A percentile compares a stretch with the other conserved stretches of the same genome.
phyloP scores from a whole-genome alignment of 2,797 vertebrate genomes.

The Mus minutoides region DNA sequence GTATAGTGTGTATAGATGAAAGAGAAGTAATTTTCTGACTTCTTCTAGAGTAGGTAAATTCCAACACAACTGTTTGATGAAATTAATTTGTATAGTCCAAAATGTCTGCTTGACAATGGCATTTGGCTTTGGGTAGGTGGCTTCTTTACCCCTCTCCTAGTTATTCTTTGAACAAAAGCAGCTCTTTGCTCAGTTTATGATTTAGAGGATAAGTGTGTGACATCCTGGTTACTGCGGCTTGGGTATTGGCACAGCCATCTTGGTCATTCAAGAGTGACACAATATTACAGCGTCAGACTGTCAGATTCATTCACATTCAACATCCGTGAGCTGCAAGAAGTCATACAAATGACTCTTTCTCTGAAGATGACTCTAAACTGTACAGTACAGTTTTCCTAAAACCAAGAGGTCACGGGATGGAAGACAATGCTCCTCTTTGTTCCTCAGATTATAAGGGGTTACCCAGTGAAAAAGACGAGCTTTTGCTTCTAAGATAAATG shows the following conservation, averaged over 20 bases:
- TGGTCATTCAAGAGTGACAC: neutral
- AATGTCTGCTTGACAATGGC: constrained; percentile 64
- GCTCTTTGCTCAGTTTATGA: constrained; percentile 66
- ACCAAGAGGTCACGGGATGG: neutral
- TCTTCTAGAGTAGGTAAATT: constrained; percentile 65
- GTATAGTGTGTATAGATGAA: neutral
- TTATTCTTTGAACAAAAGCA: constrained; percentile 78
- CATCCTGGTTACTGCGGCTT: neutral
- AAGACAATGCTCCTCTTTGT: constrained; percentile 10
- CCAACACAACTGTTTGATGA: constrained; percentile 61
- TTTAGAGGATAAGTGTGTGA: constrained; percentile 47
- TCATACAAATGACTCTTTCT: constrained; percentile 3
- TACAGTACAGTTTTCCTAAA: constrained; percentile 53
- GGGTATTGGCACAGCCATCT: constrained; percentile 33
- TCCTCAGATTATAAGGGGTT: neutral
- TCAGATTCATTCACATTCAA: neutral
- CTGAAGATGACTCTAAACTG: constrained; percentile 36
- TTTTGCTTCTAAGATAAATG: neutral
- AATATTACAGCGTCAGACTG: neutral
- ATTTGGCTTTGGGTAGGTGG: constrained; percentile 69
- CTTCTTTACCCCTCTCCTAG: constrained; percentile 72
- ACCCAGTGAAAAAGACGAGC: neutral
- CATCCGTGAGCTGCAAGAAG: neutral
- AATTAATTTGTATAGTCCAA: constrained; percentile 35
- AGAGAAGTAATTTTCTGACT: constrained; percentile 58